phyloP scores from a whole-genome alignment of 2,888 invertebrate species.

The Chorisops tibialis region DNA sequence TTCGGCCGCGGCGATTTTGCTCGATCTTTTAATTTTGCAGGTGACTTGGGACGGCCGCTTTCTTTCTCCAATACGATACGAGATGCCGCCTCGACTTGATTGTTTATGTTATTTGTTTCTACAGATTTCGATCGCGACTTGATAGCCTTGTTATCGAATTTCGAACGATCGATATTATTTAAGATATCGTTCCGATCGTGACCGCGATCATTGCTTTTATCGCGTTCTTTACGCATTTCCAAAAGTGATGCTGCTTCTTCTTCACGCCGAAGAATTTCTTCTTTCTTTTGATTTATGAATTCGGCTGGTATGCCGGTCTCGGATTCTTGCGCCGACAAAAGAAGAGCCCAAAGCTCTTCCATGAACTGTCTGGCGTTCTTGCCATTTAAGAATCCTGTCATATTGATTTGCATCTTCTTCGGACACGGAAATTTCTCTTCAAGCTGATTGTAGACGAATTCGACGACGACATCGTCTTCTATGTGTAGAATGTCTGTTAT shows the following conservation, averaged over 20 bases:
- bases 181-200: constrained; percentile 44
- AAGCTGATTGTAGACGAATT: constrained; percentile 97
- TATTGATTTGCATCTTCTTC: constrained; percentile 98
- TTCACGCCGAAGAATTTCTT: constrained; percentile 84
- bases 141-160: constrained; percentile 41
- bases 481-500: constrained; percentile 94
- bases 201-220: constrained; percentile 49
- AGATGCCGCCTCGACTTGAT: constrained; percentile 19
- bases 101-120: constrained; percentile 42
- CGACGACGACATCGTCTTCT: constrained; percentile 98
- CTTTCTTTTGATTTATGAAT: constrained; percentile 93
- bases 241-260: constrained; percentile 43
- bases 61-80: constrained; percentile 30
- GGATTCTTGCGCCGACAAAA: constrained; percentile 93
- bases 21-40: constrained; percentile 44
- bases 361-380: constrained; percentile 97
- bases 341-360: constrained; percentile 93
- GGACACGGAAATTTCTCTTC: constrained; percentile 96
- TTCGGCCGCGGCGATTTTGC: constrained; percentile 47
- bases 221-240: constrained; percentile 47
- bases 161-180: constrained; percentile 38
- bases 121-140: constrained; percentile 51
- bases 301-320: constrained; percentile 93
- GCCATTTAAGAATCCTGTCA: constrained; percentile 98
- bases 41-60: constrained; percentile 15